A percentile compares a stretch with the other conserved stretches of the same genome.
These are phyloP conservation scores for Tachyglossus aculeatus DNA, from an alignment of 2,797 vertebrate genomes.

Conservation along the genomic window DNA sequence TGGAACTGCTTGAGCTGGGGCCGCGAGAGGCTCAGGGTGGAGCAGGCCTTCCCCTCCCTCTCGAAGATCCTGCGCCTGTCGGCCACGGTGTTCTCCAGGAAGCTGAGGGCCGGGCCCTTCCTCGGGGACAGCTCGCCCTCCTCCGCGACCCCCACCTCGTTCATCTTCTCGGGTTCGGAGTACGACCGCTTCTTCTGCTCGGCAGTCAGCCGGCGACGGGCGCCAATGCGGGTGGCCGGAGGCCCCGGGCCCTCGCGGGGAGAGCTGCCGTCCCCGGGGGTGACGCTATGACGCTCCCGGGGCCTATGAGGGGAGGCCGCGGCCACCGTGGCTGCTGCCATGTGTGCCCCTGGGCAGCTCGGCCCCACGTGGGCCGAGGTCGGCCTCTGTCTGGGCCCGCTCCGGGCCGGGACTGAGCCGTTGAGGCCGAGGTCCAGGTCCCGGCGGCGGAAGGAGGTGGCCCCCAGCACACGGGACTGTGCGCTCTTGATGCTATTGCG, in stretches of 20 bases:
- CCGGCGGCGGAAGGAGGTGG: constrained; percentile 87
- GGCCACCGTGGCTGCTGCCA: neutral
- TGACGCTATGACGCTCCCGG: constrained; percentile 85
- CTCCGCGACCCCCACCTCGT: constrained; percentile 87
- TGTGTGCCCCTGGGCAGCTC: constrained; percentile 62
- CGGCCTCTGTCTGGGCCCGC: constrained; percentile 64
- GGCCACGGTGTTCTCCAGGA: constrained; percentile 84
- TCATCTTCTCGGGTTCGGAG: constrained; percentile 94
- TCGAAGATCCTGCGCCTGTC: constrained; percentile 90
- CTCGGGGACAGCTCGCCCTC: constrained; percentile 71
- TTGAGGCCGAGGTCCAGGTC: constrained; percentile 76
- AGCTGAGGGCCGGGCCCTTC: constrained; percentile 61
- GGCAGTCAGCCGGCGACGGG: constrained; percentile 82
- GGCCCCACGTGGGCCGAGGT: constrained; percentile 76
- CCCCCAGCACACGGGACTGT: constrained; percentile 86
- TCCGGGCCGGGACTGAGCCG: constrained; percentile 56
- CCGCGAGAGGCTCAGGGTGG: constrained; percentile 73
- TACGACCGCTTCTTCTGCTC: constrained; percentile 94
- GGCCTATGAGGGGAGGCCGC: constrained; percentile 81
- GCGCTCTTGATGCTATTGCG: constrained; percentile 89
- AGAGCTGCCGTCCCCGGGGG: constrained; percentile 64
- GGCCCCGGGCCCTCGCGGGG: constrained; percentile 33
- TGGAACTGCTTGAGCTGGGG: constrained; percentile 88
- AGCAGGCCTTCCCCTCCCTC: constrained; percentile 71
- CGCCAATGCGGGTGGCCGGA: constrained; percentile 78